Evolutionary conservation across 2,888 invertebrate genomes (phyloP), one percentile per base, ranked within the genome.

Genomic region (Lamellibrachia satsuma): DNA sequence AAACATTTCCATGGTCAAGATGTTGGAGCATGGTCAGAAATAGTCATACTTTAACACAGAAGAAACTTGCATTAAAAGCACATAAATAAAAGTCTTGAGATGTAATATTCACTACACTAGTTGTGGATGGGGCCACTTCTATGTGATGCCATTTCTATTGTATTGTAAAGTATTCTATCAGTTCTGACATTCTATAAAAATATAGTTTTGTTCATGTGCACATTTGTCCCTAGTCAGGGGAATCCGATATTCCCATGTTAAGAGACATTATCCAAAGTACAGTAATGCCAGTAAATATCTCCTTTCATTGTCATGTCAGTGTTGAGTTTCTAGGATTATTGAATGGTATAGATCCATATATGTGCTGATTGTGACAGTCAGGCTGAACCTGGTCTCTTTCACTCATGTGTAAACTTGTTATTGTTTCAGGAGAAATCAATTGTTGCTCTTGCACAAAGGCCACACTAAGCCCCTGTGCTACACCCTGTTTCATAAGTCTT

Each of bases 371-470:
- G 39, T 39, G 39, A 39, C 39, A 75, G 75, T 75, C 75, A 15
- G 6, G n/a, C 75, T 22, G 75, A 75, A 75, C 75, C 2, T 22
- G 75, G 75, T n/a, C 57, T 75, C 22, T 22, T 75, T 75, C 75
- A 75, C 15, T 75, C 75, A 11, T 3, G 57, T 75, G 22, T 75
- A 75, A 75, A 75, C 75, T 75, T 75, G 75, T 75, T 75, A 75
- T 75, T 75, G 75, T 75, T 75, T 75, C 15, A 75, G 75, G n/a
- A 75, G 75, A 75, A 75, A 75, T 75, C 75, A 75, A 75, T 75
- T 75, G 75, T 75, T 75, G 75, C 75, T 11, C 22, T 15, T 15
- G 75, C 75, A 75, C 75, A 39, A 39, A 75, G 15, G 22, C 60
- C 60, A 60, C 60, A 60, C 75, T 22, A 75, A 15, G 75, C 3